Conservation (phyloP, 2,113 vertebrate genomes). For the Oceanodroma tethys region DNA sequence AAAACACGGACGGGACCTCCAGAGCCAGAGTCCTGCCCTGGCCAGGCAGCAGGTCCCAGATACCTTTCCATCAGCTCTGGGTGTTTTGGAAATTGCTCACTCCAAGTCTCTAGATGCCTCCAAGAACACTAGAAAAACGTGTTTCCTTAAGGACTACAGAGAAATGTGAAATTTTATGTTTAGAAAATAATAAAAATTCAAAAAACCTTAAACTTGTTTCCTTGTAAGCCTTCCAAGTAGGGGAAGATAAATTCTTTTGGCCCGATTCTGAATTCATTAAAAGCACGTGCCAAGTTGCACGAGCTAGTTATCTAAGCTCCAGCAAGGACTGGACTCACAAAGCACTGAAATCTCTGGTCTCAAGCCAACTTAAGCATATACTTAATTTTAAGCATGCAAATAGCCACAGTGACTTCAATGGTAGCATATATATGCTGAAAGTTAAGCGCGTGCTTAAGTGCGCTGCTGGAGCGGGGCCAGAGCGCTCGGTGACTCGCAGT, state of each 20-base stretch:
- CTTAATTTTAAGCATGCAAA: slow-evolving; percentile 10
- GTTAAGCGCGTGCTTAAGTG: slow-evolving; percentile 15
- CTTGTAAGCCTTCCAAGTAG: slow-evolving; percentile 22
- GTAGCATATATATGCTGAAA: background rate
- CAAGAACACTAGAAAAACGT: background rate
- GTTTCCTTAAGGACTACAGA: background rate
- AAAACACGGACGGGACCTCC: background rate
- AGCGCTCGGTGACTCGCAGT: background rate
- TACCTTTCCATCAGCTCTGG: background rate
- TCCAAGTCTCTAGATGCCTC: background rate
- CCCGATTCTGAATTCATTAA: background rate
- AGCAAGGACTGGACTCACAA: slow-evolving; percentile 18
- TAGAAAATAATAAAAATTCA: background rate
- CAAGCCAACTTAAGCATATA: slow-evolving; percentile 36
- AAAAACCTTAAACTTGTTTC: slow-evolving; percentile 5
- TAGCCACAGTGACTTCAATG: background rate
- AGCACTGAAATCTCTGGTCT: slow-evolving; percentile 13
- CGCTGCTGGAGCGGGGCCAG: background rate
- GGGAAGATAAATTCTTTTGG: slow-evolving; percentile 40
- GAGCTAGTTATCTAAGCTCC: slow-evolving; percentile 27
- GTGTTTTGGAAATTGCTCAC: background rate
- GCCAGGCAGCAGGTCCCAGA: background rate
- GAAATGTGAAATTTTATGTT: slow-evolving; percentile 10
- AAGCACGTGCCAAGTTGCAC: background rate
- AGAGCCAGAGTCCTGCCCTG: background rate